These are phyloP conservation scores for Oncorhynchus clarkii DNA, from an alignment of 2,113 vertebrate species.

Conservation along the genomic window DNA sequence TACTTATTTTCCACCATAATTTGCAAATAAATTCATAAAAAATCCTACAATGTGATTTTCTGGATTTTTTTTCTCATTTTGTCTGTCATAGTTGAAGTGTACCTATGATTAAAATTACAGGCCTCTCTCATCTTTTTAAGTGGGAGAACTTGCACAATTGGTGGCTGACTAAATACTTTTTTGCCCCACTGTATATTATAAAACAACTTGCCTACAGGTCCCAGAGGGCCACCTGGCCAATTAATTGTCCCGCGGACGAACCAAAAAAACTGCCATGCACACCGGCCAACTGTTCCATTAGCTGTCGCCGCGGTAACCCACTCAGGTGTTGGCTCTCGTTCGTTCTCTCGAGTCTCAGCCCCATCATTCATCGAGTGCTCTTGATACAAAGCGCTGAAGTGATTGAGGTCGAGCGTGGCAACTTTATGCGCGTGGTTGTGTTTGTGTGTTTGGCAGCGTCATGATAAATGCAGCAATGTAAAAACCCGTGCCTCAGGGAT, in stretches of 20 bases:
- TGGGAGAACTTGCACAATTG: no score
- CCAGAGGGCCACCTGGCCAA: not conserved
- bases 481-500: not conserved
- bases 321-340: not conserved
- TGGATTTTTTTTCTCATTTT: no score
- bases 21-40: no score
- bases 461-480: not conserved
- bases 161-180: no score
- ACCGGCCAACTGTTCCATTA: conserved; percentile 5
- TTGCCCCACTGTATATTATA: no score
- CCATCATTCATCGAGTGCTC: conserved; percentile 13
- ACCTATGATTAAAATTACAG: no score
- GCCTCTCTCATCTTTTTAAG: no score
- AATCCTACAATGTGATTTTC: no score
- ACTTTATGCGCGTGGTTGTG: conserved; percentile 42
- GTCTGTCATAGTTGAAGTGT: no score
- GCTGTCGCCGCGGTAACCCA: not conserved
- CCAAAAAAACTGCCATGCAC: not conserved
- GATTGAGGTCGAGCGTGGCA: conserved; percentile 60
- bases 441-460: conserved; percentile 29
- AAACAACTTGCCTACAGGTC: conserved; percentile 3
- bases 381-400: conserved; percentile 15
- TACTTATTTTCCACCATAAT: no score
- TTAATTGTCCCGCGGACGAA: not conserved
- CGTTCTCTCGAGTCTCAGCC: conserved; percentile 6